These are phyloP conservation scores for Sialia sialis DNA, from an alignment of 2,113 vertebrate genomes.

Conservation along the genomic window DNA sequence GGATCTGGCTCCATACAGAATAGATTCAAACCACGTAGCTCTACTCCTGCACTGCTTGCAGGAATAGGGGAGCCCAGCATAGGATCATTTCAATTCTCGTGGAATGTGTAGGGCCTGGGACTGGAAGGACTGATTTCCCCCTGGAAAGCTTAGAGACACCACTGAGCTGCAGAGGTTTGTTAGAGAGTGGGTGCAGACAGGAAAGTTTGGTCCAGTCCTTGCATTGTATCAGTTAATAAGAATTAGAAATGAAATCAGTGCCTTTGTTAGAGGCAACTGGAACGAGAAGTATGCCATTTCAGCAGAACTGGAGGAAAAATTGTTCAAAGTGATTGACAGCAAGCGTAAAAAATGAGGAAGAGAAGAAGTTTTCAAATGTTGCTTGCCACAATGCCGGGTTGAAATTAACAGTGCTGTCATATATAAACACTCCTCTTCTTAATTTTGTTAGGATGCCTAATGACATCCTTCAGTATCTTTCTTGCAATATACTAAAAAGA, in stretches of 20 bases:
- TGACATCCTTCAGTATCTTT: neutral
- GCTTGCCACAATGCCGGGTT: neutral
- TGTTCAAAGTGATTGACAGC: neutral
- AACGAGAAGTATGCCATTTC: neutral
- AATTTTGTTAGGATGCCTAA: neutral
- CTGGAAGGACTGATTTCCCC: neutral
- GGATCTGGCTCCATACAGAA: neutral
- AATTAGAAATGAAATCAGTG: neutral
- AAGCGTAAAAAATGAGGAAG: neutral
- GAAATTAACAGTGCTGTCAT: neutral
- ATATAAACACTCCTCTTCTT: neutral
- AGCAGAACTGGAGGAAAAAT: slow-evolving; percentile 16
- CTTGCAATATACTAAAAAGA: neutral
- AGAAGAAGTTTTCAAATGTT: neutral
- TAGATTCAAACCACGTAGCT: neutral
- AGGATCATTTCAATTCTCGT: neutral
- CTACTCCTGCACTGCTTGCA: neutral
- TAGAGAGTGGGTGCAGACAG: neutral
- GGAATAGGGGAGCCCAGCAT: neutral
- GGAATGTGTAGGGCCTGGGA: neutral
- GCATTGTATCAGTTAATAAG: neutral
- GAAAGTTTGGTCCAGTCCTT: neutral
- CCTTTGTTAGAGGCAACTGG: neutral
- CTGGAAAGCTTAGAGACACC: neutral
- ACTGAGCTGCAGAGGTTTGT: neutral